These are phyloP conservation scores for Archips xylosteana DNA, from an alignment of 2,888 invertebrate species.

Conservation along the genomic window DNA sequence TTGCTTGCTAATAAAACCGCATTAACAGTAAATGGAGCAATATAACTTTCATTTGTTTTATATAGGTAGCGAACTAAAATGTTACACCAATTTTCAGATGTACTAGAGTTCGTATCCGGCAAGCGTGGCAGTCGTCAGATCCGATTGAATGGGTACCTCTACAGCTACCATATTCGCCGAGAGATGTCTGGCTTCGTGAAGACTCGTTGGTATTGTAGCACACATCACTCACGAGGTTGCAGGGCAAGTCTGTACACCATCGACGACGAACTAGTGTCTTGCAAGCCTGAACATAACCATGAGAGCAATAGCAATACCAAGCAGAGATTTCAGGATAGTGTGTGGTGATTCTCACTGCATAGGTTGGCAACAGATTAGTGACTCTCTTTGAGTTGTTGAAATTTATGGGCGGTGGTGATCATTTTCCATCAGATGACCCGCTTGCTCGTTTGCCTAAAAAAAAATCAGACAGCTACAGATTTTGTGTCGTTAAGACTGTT, in stretches of 20 bases:
- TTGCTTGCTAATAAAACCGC: too few species aligned
- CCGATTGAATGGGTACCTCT: not conserved
- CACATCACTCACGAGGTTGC: not conserved
- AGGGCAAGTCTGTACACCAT: not conserved
- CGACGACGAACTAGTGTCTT: not conserved
- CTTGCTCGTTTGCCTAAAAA: too few species aligned
- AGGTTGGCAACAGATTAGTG: too few species aligned
- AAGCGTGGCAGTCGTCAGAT: conserved; percentile 2
- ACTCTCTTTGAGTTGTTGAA: too few species aligned
- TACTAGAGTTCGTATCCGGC: not conserved
- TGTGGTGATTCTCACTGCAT: not conserved
- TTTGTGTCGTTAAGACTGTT: too few species aligned
- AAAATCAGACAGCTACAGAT: too few species aligned
- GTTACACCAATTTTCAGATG: not conserved
- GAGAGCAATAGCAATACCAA: not conserved
- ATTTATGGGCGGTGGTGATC: too few species aligned
- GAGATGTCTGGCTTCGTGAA: not conserved
- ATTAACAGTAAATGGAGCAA: too few species aligned
- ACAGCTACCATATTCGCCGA: not conserved
- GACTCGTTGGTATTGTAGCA: not conserved
- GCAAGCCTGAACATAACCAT: not conserved
- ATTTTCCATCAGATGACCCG: too few species aligned
- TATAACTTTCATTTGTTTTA: not conserved
- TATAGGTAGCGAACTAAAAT: too few species aligned
- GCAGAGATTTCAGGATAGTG: not conserved